Base-by-base conservation (phyloP, 2,113 vertebrate species). In the Hydrochoerus hydrochaeris region DNA sequence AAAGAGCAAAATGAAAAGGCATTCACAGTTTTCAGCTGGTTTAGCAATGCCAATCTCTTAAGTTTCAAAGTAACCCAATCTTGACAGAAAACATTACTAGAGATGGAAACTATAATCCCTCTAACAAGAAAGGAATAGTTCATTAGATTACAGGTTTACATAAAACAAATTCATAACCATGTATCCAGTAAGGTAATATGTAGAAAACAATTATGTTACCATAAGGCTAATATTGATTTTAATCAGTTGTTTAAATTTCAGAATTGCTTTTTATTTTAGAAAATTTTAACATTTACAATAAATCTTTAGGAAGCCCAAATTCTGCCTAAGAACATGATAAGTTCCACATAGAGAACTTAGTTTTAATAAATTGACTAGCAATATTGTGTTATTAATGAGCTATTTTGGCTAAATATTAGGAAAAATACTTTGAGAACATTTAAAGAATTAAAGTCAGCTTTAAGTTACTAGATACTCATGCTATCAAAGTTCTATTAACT, bases 131-230 rank as follows among this genome's bases (percentile, higher is more conserved):
- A 96, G 28, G 4, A 96, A 92, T 30, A 2, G 26, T 85, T 92
- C 75, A 88, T 28, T 30, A 88, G 24, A 95, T 69, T 69, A 77
- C 12, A 77, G 58, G 26, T 84, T 96, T 94, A 88, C 26, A 86
- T 46, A 93, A 93, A 94, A 96, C 7, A 93, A 54, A 85, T 10
- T 93, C 84, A 17, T 46, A 65, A 82, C 65, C 1, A 65, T 46
- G 32, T 20, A 88, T 92, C 44, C 16, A 87, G 81, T 89, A 90
- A 90, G 69, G 46, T 73, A 91, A 89, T 32, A 88, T 52, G 44
- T 63, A 94, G 54, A 97, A 96, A 92, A 96, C 32, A 96, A 91
- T 82, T 78, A 83, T 57, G 69, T 60, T 95, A 91, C 86, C 14
- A 87, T 91, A 89, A 95, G 44, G 30, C 46, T 96, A 95, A 95